Conservation (phyloP, 2,797 vertebrate genomes). For the Gadopsis bispinosus region DNA sequence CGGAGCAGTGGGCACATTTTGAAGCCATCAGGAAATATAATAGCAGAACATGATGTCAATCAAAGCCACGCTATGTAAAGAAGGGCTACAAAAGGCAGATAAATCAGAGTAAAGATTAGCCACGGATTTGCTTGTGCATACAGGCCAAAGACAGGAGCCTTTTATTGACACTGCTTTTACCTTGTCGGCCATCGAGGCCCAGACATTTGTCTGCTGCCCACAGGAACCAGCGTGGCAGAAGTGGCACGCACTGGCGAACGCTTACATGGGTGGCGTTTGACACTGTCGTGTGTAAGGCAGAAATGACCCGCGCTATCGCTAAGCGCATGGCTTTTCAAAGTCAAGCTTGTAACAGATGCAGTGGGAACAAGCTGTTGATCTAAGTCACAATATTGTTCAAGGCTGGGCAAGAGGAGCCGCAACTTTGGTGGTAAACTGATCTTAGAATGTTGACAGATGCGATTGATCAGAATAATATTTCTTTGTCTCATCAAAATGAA, state of each 20-base stretch:
- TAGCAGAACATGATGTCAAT: conserved; percentile 46
- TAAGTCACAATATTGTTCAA: conserved; percentile 16
- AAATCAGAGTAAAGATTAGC: conserved; percentile 56
- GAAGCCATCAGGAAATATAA: conserved; percentile 51
- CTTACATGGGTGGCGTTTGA: conserved; percentile 65
- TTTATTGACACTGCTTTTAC: conserved; percentile 67
- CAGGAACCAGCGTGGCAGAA: conserved; percentile 41
- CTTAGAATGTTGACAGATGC: neutral
- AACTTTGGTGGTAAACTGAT: neutral
- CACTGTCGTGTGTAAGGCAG: conserved; percentile 54
- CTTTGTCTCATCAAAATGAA: neutral
- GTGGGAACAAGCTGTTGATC: conserved; percentile 15
- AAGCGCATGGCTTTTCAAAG: conserved; percentile 34
- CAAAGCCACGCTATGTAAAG: conserved; percentile 64
- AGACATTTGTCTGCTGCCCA: conserved; percentile 39
- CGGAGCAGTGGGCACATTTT: conserved; percentile 28
- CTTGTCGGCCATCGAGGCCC: conserved; percentile 56
- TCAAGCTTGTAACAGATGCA: conserved; percentile 23
- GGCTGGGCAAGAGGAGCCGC: neutral
- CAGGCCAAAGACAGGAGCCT: conserved; percentile 47
- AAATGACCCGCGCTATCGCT: conserved; percentile 43
- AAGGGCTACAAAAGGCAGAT: conserved; percentile 46
- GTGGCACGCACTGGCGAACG: conserved; percentile 48
- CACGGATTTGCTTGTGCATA: conserved; percentile 74
- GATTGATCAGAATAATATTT: neutral